Evolutionary conservation across 1,140 invertebrate species (phyloP), one percentile per base, ranked within the genome.

Genomic region (Thaumetopoea pityocampa): DNA sequence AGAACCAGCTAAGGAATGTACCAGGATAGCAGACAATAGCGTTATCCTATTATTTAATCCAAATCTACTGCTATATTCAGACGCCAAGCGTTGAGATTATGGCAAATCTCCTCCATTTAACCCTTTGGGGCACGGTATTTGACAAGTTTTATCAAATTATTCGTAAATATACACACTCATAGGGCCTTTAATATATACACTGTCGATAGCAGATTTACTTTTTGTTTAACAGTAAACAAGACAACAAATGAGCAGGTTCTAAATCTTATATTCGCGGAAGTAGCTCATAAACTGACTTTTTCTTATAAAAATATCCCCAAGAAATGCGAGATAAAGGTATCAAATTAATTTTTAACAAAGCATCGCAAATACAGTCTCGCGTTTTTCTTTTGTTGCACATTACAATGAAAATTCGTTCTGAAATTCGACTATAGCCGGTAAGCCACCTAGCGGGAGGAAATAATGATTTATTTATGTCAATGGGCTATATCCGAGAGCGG

Each of bases 401-500:
- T 64, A 82, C 78, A 82, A 78, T 79, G 70, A 64, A 77, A 79
- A 77, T 65, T 76, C 66, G 62, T 73, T 71, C 63, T 57, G 59
- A 66, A 79, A 67, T 55, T 58, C 55, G 62, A 59, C 51, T 45
- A 63, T 65, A 46, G 58, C 62, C 36, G 66, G 28, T 46, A 55
- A 63, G 48, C 55, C 52, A 54, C 56, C 22, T 40, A 37, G 41
- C 35, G 48, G 40, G 49, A 53, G 65, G 56, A 58, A 65, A 73
- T 77, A 82, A 79, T 82, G 67, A 82, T 79, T 79, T 82, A 82
- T 82, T 82, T 73, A 79, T 79, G 74, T 82, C 78, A 82, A 82
- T 82, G 71, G 66, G 48, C 63, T 53, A 51, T 67, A 61, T 65
- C 58, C 48, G 43, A 46, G 51, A 62, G 65, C 67, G 49, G 59